Evolutionary conservation across 2,113 vertebrate species (phyloP), one percentile per base, ranked within the genome.

Genomic region (Corythornis cristatus): DNA sequence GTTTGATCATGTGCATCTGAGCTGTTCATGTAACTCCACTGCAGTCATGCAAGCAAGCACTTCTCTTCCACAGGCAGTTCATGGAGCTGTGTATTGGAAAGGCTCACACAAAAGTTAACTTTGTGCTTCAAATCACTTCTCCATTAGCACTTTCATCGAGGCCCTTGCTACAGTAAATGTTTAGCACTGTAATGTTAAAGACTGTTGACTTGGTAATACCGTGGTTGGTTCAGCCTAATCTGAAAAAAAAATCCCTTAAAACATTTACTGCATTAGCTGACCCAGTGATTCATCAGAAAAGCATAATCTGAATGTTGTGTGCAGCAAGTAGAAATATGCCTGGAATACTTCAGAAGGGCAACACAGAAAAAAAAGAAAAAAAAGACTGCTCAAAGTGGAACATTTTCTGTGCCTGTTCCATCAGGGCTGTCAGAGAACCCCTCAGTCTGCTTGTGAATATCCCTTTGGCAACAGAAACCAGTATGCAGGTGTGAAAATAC

Each of bases 131-230:
- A 16, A 73, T 90, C 46, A 45, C 81, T 89, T 56, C 91, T 79
- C 71, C 79, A 72, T 43, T 75, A 80, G 83, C 61, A 20, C 70
- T 88, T 79, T 87, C 82, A 80, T 87, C 64, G 76, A 85, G 90
- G 53, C 37, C 53, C 90, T 72, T 93, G 81, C 82, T 91, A 40
- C 71, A 62, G 67, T 70, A 76, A 66, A 66, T 46, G 25, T 90
- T 83, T 83, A 73, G 60, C 66, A 56, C 67, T 83, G 56, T 66
- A 79, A 92, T 70, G 88, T 54, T 85, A 56, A 80, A 91, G 90
- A 48, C 87, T 91, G 86, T 77, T 96, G 94, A 92, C 71, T 81
- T 87, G 71, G 23, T 85, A 76, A 60, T 79, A 54, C 62, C 73
- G 33, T 29, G 65, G 50, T 74, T 76, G 54, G 54, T 79, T 91